Percentiles rank a stretch among this genome's conserved stretches.
phyloP scores from a whole-genome alignment of 2,113 vertebrate species.

The Bufo gargarizans region DNA sequence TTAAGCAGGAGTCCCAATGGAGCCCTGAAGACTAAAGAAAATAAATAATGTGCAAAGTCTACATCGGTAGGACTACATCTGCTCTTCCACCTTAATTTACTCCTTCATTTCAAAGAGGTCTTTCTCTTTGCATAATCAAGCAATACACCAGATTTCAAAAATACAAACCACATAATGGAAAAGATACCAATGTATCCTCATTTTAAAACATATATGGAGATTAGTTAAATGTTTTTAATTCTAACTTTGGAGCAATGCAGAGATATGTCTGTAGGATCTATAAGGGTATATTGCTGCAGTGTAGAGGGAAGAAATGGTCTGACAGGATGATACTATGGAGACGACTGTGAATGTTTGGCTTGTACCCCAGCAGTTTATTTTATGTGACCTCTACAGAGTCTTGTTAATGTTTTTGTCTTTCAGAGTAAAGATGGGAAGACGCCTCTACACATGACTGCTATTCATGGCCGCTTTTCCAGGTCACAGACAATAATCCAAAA shows the following conservation, averaged over 20 bases:
- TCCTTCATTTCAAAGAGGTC: neutral
- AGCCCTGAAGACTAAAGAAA: no score
- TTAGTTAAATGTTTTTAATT: no score
- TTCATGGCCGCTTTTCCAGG: slow-evolving; percentile 97
- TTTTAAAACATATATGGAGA: no score
- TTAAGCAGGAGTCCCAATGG: no score
- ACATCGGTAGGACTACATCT: neutral
- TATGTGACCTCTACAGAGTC: neutral
- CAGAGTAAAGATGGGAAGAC: slow-evolving; percentile 99
- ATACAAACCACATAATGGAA: no score
- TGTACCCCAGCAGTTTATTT: neutral
- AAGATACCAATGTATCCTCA: no score
- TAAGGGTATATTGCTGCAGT: no score
- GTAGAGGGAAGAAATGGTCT: no score
- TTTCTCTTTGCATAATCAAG: neutral
- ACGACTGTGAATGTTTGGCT: neutral
- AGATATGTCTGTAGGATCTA: no score
- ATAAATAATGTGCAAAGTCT: neutral
- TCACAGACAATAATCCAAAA: slow-evolving; percentile 98
- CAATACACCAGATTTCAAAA: neutral
- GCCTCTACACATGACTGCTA: slow-evolving; percentile 97
- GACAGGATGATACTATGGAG: no score
- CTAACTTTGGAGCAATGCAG: no score
- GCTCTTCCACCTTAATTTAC: neutral
- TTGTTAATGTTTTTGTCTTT: slow-evolving; percentile 53